A percentile compares a stretch with the other conserved stretches of the same genome.
Evolutionary conservation across 2,797 vertebrate genomes (phyloP).

Genomic region (Myotis myotis): DNA sequence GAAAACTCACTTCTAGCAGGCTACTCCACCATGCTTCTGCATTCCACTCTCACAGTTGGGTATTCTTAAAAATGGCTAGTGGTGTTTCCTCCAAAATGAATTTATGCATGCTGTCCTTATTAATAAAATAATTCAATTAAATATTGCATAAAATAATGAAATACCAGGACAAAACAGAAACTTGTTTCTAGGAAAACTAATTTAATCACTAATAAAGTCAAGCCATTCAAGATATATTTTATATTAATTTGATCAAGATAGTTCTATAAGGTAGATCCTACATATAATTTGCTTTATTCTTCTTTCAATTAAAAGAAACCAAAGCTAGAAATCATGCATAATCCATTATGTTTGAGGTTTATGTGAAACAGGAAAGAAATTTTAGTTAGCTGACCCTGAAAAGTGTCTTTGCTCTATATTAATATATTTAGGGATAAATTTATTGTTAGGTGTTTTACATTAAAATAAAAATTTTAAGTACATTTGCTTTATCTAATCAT

Average conservation of each 20-base stretch:
- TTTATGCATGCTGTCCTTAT: neutral
- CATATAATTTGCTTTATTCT: neutral
- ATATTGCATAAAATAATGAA: neutral
- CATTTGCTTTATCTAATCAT: slow-evolving; percentile 27
- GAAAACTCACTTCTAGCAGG: neutral
- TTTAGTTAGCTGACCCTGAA: neutral
- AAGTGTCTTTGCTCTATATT: neutral
- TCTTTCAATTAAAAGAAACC: slow-evolving; percentile 22
- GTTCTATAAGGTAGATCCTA: neutral
- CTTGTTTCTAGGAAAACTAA: neutral
- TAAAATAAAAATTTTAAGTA: slow-evolving; percentile 17
- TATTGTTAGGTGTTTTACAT: neutral
- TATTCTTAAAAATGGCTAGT: neutral
- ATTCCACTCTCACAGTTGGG: neutral
- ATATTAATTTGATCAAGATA: neutral
- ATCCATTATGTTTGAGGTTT: neutral
- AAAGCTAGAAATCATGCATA: neutral
- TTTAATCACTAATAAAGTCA: neutral
- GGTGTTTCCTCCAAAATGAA: neutral
- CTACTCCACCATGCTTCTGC: neutral
- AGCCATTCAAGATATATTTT: neutral
- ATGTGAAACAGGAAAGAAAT: neutral
- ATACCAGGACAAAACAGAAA: neutral
- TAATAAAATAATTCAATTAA: slow-evolving; percentile 20
- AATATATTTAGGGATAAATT: neutral